A percentile compares a stretch with the other conserved stretches of the same genome.
Evolutionary conservation across 2,888 invertebrate genomes (phyloP).

Genomic region (Nephrotoma guestfalica): DNA sequence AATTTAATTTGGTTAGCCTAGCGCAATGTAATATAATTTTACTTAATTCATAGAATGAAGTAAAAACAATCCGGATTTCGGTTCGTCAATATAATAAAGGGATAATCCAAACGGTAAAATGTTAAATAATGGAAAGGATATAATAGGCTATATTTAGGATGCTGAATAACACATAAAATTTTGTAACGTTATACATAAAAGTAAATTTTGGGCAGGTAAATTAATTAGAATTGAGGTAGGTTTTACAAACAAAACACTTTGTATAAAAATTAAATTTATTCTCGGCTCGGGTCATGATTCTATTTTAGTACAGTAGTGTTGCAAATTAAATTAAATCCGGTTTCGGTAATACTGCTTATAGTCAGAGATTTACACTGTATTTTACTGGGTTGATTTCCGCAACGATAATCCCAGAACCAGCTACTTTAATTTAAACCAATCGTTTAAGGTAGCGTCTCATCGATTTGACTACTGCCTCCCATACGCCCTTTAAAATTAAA

Average conservation of each 20-base stretch:
- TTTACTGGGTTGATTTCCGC: too few relatives aligned
- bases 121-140: neutral
- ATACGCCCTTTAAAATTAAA: too few relatives aligned
- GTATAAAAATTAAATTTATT: neutral
- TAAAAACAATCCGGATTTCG: neutral
- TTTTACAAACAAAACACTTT: neutral
- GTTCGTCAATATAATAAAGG: neutral
- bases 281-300: neutral
- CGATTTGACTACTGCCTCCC: too few relatives aligned
- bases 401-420: too few relatives aligned
- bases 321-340: neutral
- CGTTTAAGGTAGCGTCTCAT: too few relatives aligned
- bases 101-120: neutral
- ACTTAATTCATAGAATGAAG: neutral
- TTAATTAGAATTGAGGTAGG: neutral
- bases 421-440: too few relatives aligned
- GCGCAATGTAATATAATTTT: neutral
- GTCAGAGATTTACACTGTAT: too few relatives aligned
- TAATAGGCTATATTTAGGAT: neutral
- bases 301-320: neutral
- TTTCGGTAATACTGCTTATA: neutral
- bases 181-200: neutral
- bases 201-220: neutral
- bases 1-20: neutral
- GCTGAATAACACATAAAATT: too few relatives aligned